Base-by-base conservation (phyloP, 2,113 vertebrate genomes). In the Pycnonotus jocosus region DNA sequence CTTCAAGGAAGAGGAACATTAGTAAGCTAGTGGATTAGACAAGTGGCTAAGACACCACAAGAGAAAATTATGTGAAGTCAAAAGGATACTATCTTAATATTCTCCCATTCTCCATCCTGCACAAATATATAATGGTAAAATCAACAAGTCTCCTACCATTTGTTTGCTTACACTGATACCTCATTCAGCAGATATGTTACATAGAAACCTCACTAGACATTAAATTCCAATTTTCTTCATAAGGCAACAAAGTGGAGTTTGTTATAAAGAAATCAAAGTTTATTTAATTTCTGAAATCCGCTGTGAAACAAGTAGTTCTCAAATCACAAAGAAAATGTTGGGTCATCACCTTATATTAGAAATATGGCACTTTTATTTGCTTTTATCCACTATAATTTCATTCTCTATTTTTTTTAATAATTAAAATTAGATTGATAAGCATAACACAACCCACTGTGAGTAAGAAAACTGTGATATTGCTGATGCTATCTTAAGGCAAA, bases 201-300 rank as follows among this genome's bases (percentile, higher is more conserved):
- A 86, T 35, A 70, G 88, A 95, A 89, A 68, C 53, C 82, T 94
- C 93, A 66, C 81, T 71, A 94, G 92, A 96, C 81, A 80, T 47
- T 86, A 96, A 94, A 88, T 93, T 91, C 65, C 79, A 84, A 90
- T 95, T 95, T 96, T 93, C 78, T 95, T 97, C 85, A 88, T 85
- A 84, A 78, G 77, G 77, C 92, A 97, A 95, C 88, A 94, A 96
- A 96, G 95, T 74, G 30, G 82, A 97, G 70, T 97, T 97, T 97
- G 78, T 97, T 95, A 96, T 90, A 96, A 97, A 70, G 78, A 97
- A 95, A 96, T 90, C 47, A 45, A 92, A 93, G 95, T 97, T 97
- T 97, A 95, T 97, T 96, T 97, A 76, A 35, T 86, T 96, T 92
- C 80, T 91, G 93, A 95, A 97, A 88, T 80, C 20, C 61, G 56